Evolutionary conservation across 2,888 invertebrate genomes (phyloP).

Genomic region (Lepeophtheirus nordmannii): DNA sequence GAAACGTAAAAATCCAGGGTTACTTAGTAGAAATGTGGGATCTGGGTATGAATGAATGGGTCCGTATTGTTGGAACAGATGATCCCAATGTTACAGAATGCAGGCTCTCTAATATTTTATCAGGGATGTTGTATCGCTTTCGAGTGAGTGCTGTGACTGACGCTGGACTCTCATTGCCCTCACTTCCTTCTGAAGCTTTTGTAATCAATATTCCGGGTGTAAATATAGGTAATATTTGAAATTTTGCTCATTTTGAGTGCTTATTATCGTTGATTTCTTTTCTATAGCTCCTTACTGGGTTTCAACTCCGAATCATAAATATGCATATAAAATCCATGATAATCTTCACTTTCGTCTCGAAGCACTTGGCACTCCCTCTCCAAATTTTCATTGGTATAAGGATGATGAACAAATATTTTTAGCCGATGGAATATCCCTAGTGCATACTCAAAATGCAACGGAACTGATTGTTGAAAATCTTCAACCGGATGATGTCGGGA

Average conservation of each 20-base stretch:
- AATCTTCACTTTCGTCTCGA: not conserved
- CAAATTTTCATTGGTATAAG: slow-evolving; percentile 20
- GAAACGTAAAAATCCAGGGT: not conserved
- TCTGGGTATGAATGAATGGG: slow-evolving; percentile 2
- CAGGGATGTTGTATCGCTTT: slow-evolving; percentile 14
- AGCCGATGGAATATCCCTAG: not conserved
- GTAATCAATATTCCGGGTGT: slow-evolving; percentile 19
- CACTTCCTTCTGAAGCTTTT: slow-evolving; percentile 14
- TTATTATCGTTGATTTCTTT: not conserved
- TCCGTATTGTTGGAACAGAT: slow-evolving; percentile 1
- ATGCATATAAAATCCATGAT: not conserved
- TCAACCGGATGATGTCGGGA: slow-evolving; percentile 10
- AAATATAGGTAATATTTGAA: not conserved
- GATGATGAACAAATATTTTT: slow-evolving; percentile 21
- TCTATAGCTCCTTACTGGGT: slow-evolving; percentile 12
- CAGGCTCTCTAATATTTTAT: not conserved
- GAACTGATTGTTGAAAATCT: slow-evolving; percentile 2
- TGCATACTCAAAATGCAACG: not conserved
- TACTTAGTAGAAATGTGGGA: slow-evolving; percentile 19
- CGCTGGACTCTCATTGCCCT: slow-evolving; percentile 6
- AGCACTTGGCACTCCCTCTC: slow-evolving; percentile 13
- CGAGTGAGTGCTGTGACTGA: slow-evolving; percentile 9
- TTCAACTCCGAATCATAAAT: not conserved
- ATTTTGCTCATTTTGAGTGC: not conserved
- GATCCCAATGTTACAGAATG: not conserved